Conservation (phyloP, 1,140 invertebrate genomes). For the Platyscapa corneri region DNA sequence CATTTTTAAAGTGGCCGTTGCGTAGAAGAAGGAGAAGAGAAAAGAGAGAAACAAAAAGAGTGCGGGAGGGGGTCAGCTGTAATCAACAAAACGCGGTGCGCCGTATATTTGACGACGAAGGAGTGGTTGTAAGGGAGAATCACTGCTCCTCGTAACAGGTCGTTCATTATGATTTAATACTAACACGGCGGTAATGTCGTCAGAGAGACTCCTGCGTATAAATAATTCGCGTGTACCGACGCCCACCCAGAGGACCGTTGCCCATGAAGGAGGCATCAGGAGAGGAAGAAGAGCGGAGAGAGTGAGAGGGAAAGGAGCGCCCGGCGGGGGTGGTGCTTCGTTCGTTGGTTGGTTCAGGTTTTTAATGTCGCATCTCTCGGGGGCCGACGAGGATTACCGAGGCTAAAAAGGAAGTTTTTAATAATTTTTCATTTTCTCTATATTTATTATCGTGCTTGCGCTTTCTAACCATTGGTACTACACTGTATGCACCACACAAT, state of each 20-base stretch:
- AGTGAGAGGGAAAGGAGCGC: constrained; percentile 19
- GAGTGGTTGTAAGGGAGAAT: constrained; percentile 61
- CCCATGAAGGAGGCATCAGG: constrained; percentile 56
- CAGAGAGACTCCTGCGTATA: constrained; percentile 74
- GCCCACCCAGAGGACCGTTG: constrained; percentile 69
- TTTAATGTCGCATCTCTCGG: constrained; percentile 74
- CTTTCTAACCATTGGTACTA: constrained; percentile 69
- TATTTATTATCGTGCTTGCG: constrained; percentile 73
- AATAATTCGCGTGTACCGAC: constrained; percentile 74
- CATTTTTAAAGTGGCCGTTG: constrained; percentile 46
- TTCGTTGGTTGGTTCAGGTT: constrained; percentile 50
- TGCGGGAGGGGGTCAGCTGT: constrained; percentile 31
- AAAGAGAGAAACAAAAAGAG: not conserved
- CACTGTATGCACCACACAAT: constrained; percentile 17
- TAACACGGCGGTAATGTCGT: constrained; percentile 75
- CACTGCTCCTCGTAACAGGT: constrained; percentile 68
- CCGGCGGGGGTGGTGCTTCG: constrained; percentile 29
- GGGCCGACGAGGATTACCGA: constrained; percentile 73
- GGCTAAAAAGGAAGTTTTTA: constrained; percentile 76
- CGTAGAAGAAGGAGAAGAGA: not conserved
- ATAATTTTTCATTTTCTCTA: constrained; percentile 76
- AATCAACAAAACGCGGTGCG: constrained; percentile 55
- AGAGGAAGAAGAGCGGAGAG: constrained; percentile 20
- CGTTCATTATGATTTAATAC: constrained; percentile 76
- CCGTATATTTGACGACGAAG: constrained; percentile 54